A percentile compares a stretch with the other conserved stretches of the same genome.
phyloP scores from a whole-genome alignment of 2,888 invertebrate species.

The Fragum whitleyi region DNA sequence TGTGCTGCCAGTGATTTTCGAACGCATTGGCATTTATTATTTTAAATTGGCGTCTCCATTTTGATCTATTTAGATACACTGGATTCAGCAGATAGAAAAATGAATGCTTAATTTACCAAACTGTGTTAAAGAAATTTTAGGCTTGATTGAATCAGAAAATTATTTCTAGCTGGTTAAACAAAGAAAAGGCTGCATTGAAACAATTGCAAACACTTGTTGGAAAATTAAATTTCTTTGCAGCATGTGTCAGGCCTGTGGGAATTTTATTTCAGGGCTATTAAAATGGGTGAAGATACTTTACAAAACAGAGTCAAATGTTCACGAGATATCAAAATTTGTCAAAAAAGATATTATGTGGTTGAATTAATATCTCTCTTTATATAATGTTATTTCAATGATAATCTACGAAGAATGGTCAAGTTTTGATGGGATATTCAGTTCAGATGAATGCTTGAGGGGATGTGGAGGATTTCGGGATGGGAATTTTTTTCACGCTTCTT shows the following conservation, averaged over 20 bases:
- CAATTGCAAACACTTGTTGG: background rate
- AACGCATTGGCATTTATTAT: background rate
- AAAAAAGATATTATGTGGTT: too few species aligned
- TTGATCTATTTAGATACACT: background rate
- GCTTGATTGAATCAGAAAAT: background rate
- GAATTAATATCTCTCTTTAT: background rate
- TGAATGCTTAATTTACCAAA: background rate
- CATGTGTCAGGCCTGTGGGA: slow-evolving; percentile 2
- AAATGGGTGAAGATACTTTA: background rate
- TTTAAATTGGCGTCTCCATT: background rate
- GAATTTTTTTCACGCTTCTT: too few species aligned
- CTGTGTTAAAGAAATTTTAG: background rate
- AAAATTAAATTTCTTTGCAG: background rate
- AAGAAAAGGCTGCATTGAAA: background rate
- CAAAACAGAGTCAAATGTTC: too few species aligned
- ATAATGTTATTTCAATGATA: slow-evolving; percentile 1
- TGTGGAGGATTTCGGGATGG: slow-evolving; percentile 3
- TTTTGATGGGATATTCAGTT: background rate
- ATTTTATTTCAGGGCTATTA: background rate
- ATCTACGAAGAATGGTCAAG: background rate
- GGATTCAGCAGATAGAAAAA: background rate
- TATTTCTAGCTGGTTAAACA: background rate
- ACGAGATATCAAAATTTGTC: background rate
- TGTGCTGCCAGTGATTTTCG: background rate
- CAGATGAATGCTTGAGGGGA: background rate